phyloP scores from a whole-genome alignment of 2,888 invertebrate genomes.

The Bedellia somnulentella region DNA sequence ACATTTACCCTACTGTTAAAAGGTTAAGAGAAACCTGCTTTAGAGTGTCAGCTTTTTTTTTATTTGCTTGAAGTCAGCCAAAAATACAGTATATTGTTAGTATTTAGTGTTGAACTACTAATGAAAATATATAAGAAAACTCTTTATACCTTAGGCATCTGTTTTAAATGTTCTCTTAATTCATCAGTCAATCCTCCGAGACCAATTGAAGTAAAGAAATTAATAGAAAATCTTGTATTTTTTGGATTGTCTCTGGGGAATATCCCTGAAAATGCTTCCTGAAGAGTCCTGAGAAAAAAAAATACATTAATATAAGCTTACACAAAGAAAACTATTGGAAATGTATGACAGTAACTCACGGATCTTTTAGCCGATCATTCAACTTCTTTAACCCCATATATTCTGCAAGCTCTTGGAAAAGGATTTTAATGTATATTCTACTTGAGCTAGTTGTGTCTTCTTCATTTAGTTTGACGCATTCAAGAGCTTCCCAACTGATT shows the following conservation, averaged over 20 bases:
- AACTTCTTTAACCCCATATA: conserved; percentile 94
- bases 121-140: too few species aligned
- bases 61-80: too few species aligned
- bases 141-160: conserved; percentile 69
- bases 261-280: conserved; percentile 84
- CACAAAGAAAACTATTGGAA: background rate
- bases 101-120: too few species aligned
- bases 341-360: conserved; percentile 58
- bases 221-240: conserved; percentile 96
- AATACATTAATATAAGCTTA: conserved; percentile 3
- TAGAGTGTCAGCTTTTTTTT: too few species aligned
- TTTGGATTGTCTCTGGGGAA: conserved; percentile 96
- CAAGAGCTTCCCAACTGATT: conserved; percentile 92
- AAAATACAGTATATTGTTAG: too few species aligned
- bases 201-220: conserved; percentile 96
- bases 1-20: too few species aligned
- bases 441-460: conserved; percentile 97
- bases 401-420: conserved; percentile 95
- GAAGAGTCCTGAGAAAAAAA: conserved; percentile 70
- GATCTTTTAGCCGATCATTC: conserved; percentile 87
- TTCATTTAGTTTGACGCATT: conserved; percentile 89
- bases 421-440: conserved; percentile 95
- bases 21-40: too few species aligned
- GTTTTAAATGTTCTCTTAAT: conserved; percentile 83
- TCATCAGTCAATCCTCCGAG: conserved; percentile 95